A percentile compares a stretch with the other conserved stretches of the same genome.
Evolutionary conservation across 2,888 invertebrate genomes (phyloP).

Genomic region (Bedellia somnulentella): DNA sequence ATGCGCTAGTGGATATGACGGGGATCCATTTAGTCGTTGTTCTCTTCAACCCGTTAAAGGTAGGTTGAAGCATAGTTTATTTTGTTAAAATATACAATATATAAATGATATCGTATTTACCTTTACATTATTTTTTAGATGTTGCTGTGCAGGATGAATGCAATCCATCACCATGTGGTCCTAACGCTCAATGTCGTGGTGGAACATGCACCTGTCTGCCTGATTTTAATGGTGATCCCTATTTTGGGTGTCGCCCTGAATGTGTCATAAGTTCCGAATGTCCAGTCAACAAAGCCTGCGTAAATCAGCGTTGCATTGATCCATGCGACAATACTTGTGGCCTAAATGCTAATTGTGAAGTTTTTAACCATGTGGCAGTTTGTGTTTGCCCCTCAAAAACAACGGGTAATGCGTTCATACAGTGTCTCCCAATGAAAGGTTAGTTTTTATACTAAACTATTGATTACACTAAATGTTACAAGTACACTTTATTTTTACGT

Average conservation of each 20-base stretch:
- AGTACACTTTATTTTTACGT: no score
- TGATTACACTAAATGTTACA: no score
- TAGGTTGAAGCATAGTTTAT: slow-evolving; percentile 20
- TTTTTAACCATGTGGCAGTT: slow-evolving; percentile 74
- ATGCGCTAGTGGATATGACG: slow-evolving; percentile 70
- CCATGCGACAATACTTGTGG: slow-evolving; percentile 80
- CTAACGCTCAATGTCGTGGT: slow-evolving; percentile 62
- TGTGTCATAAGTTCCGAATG: slow-evolving; percentile 76
- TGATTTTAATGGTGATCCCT: slow-evolving; percentile 68
- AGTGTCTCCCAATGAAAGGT: slow-evolving; percentile 64
- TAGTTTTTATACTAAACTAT: no score
- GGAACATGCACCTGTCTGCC: slow-evolving; percentile 64
- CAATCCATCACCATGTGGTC: slow-evolving; percentile 68
- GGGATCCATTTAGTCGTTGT: slow-evolving; percentile 77
- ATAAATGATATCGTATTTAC: no score
- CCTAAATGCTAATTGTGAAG: slow-evolving; percentile 69
- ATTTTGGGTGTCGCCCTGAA: slow-evolving; percentile 72
- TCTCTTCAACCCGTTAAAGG: slow-evolving; percentile 56
- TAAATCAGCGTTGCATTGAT: slow-evolving; percentile 69
- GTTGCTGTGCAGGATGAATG: slow-evolving; percentile 50
- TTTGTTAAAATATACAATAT: no score
- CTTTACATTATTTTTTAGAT: slow-evolving; percentile 17
- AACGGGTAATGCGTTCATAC: slow-evolving; percentile 72
- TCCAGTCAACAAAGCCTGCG: slow-evolving; percentile 68
- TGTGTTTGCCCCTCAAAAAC: slow-evolving; percentile 73